Conservation (phyloP, 2,797 vertebrate species). For the Mus minutoides region DNA sequence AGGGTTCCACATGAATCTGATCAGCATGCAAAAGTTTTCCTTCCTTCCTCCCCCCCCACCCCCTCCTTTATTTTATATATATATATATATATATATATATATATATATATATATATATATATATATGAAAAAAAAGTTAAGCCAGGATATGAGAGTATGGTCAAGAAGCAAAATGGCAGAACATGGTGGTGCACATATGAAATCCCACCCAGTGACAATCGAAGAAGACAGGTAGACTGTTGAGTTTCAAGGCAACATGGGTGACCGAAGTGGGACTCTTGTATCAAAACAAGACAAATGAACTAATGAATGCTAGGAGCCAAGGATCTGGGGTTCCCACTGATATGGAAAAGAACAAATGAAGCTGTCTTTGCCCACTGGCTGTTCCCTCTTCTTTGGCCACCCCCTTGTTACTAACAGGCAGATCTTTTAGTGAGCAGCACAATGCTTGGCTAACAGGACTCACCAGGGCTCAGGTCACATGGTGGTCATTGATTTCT, state of each 20-base stretch:
- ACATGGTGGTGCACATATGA: not conserved
- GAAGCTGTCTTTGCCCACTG: not conserved
- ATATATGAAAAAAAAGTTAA: not conserved
- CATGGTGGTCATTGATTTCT: not conserved
- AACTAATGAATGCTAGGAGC: not conserved
- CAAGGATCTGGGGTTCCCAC: not conserved
- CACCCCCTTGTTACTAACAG: not conserved
- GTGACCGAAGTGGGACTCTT: not conserved
- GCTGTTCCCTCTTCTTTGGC: not conserved
- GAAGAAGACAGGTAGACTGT: too few relatives aligned
- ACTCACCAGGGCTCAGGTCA: not conserved
- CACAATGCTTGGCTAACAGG: not conserved
- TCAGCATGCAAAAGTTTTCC: constrained; percentile 71
- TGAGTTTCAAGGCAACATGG: not conserved
- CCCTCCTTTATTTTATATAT: not conserved
- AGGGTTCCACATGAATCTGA: constrained; percentile 77
- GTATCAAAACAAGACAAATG: not conserved
- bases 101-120: too few relatives aligned
- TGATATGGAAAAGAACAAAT: fast-evolving
- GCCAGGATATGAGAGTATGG: not conserved
- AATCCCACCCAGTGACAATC: not conserved
- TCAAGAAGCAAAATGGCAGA: not conserved
- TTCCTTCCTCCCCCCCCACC: not conserved
- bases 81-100: too few relatives aligned
- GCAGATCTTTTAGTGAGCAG: not conserved